A percentile compares a stretch with the other conserved stretches of the same genome.
These are phyloP conservation scores for Acridotheres tristis DNA, from an alignment of 2,797 vertebrate species.

Conservation along the genomic window DNA sequence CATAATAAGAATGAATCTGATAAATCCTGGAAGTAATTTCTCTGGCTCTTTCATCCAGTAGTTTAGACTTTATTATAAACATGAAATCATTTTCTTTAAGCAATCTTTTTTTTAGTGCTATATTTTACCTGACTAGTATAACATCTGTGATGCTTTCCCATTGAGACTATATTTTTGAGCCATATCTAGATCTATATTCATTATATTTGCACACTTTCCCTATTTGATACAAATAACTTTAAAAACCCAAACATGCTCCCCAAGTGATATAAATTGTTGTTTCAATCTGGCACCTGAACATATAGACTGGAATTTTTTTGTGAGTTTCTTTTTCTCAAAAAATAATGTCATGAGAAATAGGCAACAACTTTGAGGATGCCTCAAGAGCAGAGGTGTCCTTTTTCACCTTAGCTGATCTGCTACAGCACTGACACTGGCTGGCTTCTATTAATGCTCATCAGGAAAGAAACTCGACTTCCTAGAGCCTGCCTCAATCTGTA, in stretches of 20 bases:
- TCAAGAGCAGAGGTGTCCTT: neutral
- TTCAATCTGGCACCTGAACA: neutral
- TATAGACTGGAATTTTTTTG: neutral
- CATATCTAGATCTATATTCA: neutral
- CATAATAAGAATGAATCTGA: neutral
- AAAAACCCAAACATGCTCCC: neutral
- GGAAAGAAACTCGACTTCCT: neutral
- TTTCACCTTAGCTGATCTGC: neutral
- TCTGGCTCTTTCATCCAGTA: neutral
- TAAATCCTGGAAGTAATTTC: neutral
- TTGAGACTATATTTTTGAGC: neutral
- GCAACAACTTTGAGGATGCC: neutral
- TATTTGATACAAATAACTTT: neutral
- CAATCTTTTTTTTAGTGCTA: neutral
- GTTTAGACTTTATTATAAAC: neutral
- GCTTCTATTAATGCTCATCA: neutral
- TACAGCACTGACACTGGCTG: neutral
- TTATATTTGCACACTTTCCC: neutral
- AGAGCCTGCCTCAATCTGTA: neutral
- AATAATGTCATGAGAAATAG: neutral
- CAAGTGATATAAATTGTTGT: neutral
- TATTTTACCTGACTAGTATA: neutral
- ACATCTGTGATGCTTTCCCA: neutral
- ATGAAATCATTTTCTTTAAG: neutral
- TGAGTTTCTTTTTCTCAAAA: neutral